These are phyloP conservation scores for Tichodroma muraria DNA, from an alignment of 2,113 vertebrate genomes.

Conservation along the genomic window DNA sequence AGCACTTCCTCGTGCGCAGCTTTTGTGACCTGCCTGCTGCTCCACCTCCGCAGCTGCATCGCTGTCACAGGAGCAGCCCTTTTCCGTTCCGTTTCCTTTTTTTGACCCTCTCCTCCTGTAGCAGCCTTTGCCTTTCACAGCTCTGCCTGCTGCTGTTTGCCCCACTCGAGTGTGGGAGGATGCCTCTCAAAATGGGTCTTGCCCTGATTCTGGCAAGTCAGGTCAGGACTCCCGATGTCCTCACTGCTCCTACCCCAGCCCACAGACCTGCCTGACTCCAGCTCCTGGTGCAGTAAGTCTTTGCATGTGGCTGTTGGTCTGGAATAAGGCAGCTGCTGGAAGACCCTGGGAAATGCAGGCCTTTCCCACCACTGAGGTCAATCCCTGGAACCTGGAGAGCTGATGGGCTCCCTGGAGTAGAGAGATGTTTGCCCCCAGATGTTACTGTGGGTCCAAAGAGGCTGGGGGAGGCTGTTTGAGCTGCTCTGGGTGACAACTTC, in stretches of 20 bases:
- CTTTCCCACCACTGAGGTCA: background rate
- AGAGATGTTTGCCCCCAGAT: background rate
- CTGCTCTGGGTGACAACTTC: background rate
- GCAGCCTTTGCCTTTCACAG: background rate
- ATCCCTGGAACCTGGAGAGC: background rate
- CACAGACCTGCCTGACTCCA: background rate
- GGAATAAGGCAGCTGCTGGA: background rate
- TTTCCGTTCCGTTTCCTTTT: background rate
- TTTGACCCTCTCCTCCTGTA: background rate
- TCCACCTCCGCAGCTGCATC: slow-evolving; percentile 39
- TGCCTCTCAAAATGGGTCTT: background rate
- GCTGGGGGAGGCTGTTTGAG: background rate
- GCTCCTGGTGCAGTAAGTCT: background rate
- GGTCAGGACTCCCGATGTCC: background rate
- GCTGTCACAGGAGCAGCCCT: background rate
- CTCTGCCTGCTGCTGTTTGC: background rate
- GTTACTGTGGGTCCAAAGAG: background rate
- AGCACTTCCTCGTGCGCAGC: background rate
- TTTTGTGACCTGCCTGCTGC: slow-evolving; percentile 40
- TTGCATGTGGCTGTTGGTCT: background rate
- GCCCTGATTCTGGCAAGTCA: background rate
- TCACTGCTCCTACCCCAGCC: background rate
- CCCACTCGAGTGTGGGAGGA: background rate
- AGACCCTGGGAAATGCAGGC: background rate
- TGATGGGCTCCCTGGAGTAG: background rate